These are phyloP conservation scores for Heteronetta atricapilla DNA, from an alignment of 2,113 vertebrate species.

Conservation along the genomic window DNA sequence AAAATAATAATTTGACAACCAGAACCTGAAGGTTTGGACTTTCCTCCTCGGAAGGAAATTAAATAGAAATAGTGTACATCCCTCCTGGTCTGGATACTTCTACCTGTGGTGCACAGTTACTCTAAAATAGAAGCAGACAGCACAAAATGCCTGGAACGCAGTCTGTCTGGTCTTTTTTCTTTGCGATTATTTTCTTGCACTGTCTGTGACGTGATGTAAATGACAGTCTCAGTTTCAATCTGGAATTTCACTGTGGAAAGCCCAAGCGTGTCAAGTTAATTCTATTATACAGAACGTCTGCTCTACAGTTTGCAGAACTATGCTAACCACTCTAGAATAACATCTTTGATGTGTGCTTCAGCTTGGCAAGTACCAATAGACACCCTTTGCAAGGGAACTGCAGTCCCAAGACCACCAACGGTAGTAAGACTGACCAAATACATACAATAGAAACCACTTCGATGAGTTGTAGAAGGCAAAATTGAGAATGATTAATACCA, in stretches of 20 bases:
- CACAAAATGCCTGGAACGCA: conserved; percentile 26
- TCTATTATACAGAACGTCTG: neutral
- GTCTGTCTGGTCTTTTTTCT: conserved; percentile 1
- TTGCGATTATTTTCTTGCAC: conserved; percentile 18
- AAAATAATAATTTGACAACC: neutral
- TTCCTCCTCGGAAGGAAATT: neutral
- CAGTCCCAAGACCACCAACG: neutral
- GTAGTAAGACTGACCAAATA: neutral
- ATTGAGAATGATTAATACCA: neutral
- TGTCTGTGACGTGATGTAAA: conserved; percentile 22
- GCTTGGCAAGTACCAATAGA: neutral
- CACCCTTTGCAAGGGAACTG: neutral
- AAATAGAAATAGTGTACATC: neutral
- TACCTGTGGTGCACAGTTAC: neutral
- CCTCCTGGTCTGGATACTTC: neutral
- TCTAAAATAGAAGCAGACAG: conserved; percentile 58
- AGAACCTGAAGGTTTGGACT: neutral
- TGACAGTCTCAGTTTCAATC: conserved; percentile 30
- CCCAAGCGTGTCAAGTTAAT: conserved; percentile 17
- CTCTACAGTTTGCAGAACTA: neutral
- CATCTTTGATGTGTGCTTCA: neutral
- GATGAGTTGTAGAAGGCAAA: neutral
- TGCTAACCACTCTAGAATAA: neutral
- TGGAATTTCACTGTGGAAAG: conserved; percentile 45
- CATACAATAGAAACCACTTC: neutral